These are phyloP conservation scores for Aleiodes sp. DNA, from an alignment of 1,140 invertebrate species.

Conservation along the genomic window DNA sequence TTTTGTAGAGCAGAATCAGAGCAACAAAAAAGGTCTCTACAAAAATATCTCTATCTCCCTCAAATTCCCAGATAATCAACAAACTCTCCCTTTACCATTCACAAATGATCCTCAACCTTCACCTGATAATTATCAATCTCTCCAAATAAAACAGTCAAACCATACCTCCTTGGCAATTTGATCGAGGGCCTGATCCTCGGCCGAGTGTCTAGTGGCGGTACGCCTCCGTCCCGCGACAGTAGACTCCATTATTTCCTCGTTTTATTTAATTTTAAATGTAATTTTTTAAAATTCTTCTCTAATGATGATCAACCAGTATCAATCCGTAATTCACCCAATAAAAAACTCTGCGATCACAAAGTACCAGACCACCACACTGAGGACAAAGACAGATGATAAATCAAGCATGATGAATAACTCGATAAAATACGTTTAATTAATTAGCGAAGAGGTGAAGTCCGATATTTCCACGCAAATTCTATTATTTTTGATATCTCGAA, in stretches of 20 bases:
- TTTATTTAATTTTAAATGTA: conserved; percentile 30
- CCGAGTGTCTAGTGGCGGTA: conserved; percentile 76
- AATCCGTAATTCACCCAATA: conserved; percentile 5
- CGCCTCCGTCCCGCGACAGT: conserved; percentile 76
- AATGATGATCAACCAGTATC: conserved; percentile 16
- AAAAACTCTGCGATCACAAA: conserved; percentile 39
- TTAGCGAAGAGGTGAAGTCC: neutral
- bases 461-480: too few species aligned
- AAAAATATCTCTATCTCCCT: too few species aligned
- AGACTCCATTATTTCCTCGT: conserved; percentile 69
- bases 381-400: conserved; percentile 34
- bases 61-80: too few species aligned
- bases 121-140: too few species aligned
- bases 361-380: conserved; percentile 45
- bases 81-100: too few species aligned
- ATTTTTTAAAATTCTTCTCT: conserved; percentile 22
- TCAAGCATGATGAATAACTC: conserved; percentile 12
- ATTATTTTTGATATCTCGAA: too few species aligned
- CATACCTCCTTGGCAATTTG: conserved; percentile 90
- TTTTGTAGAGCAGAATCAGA: too few species aligned
- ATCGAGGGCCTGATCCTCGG: conserved; percentile 88
- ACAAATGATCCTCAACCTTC: too few species aligned
- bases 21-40: too few species aligned
- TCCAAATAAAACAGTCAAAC: conserved; percentile 22
- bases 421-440: neutral